Evolutionary conservation across 2,888 invertebrate species (phyloP).

Genomic region (Drosophila rellima): DNA sequence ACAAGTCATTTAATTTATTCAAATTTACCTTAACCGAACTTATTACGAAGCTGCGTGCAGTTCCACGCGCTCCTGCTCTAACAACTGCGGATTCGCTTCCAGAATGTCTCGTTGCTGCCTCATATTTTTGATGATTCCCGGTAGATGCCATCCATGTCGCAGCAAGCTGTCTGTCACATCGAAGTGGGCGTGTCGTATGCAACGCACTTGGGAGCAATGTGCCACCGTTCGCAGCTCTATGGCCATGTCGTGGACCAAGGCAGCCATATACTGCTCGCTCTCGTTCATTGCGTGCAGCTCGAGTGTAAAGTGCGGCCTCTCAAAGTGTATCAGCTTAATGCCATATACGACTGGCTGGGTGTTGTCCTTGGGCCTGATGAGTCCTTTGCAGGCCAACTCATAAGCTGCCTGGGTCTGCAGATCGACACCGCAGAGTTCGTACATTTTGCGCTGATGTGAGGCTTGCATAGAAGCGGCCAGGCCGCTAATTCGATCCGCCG

Average conservation of each 20-base stretch:
- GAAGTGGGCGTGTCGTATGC: constrained; percentile 94
- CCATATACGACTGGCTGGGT: constrained; percentile 93
- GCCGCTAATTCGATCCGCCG: constrained; percentile 89
- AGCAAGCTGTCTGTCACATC: constrained; percentile 91
- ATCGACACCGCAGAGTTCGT: constrained; percentile 92
- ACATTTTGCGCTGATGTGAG: constrained; percentile 94
- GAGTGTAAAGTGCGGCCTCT: constrained; percentile 93
- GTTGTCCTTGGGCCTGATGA: constrained; percentile 90
- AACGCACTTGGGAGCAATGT: constrained; percentile 92
- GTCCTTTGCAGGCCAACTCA: constrained; percentile 93
- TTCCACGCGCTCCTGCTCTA: constrained; percentile 75
- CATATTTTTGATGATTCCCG: constrained; percentile 90
- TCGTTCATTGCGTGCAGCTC: constrained; percentile 96
- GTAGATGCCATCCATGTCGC: constrained; percentile 92
- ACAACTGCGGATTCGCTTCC: constrained; percentile 75
- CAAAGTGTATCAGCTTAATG: constrained; percentile 93
- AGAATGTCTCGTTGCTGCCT: constrained; percentile 87
- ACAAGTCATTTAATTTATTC: constrained; percentile 9
- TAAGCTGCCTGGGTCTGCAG: constrained; percentile 95
- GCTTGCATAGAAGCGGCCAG: constrained; percentile 93
- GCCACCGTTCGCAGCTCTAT: constrained; percentile 92
- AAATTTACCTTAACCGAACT: background rate
- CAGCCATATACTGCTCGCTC: constrained; percentile 91
- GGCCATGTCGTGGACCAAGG: constrained; percentile 94
- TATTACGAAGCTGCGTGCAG: constrained; percentile 52